Evolutionary conservation across 2,113 vertebrate genomes (phyloP).

Genomic region (Typhlomys cinereus): DNA sequence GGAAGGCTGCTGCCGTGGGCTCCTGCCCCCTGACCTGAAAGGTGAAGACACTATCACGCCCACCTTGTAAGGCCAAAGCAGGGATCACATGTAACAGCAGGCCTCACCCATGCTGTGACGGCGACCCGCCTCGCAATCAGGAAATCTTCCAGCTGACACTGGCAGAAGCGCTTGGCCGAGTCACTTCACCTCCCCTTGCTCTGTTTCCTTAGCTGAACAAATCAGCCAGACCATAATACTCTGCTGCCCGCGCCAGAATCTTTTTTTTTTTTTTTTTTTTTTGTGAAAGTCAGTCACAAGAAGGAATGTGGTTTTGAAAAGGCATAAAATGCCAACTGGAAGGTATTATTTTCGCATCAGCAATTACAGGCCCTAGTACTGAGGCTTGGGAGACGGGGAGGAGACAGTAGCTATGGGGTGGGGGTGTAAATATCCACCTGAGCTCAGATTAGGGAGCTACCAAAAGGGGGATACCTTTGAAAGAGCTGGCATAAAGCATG

Average conservation of each 20-base stretch:
- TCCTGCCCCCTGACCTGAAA: slow-evolving; percentile 5
- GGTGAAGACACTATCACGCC: background rate
- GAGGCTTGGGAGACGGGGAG: background rate
- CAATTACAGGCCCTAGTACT: slow-evolving; percentile 57
- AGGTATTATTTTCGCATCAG: slow-evolving; percentile 34
- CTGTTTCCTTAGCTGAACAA: background rate
- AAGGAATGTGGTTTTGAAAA: slow-evolving; percentile 52
- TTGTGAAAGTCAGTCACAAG: background rate
- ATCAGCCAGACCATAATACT: background rate
- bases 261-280: too few species aligned
- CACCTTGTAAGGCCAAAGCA: background rate
- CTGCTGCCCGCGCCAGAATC: background rate
- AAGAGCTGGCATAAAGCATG: background rate
- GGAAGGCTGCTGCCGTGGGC: background rate
- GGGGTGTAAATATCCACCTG: background rate
- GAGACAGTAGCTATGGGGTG: background rate
- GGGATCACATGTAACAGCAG: background rate
- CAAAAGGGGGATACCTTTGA: background rate
- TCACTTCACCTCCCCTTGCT: background rate
- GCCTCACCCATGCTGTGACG: background rate
- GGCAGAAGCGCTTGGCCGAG: background rate
- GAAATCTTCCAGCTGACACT: background rate
- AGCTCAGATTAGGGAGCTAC: background rate
- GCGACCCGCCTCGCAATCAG: background rate
- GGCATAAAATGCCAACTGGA: background rate